Evolutionary conservation across 2,113 vertebrate species (phyloP), one percentile per base, ranked within the genome.

Genomic region (Myotis lucifugus): DNA sequence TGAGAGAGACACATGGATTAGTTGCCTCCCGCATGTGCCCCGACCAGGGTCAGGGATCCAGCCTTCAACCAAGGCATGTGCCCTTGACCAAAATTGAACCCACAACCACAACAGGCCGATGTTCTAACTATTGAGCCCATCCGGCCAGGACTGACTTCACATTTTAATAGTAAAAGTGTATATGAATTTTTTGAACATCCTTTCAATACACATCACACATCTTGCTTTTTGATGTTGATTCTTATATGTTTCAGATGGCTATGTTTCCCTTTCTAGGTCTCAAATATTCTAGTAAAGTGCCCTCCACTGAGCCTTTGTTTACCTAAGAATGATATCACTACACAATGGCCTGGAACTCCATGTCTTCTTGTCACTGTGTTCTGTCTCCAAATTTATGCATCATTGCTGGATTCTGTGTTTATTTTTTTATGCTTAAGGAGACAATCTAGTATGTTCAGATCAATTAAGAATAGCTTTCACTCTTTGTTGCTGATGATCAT

Each of bases 181-280:
- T 93, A 92, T 74, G 25, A 87, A 72, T 76, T 32, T 74, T 93
- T 21, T 72, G n/a, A 1, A 27, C 17, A 23, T 87, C 37, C 27
- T 84, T 94, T 87, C 25, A 79, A 74, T 86, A 88, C 4, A 64
- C 78, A 15, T 11, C 64, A 84, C 34, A 59, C 7, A 34, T 70
- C 14, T 85, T 95, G 19, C 14, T 82, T 34, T 93, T 73, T 93
- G 21, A 52, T 88, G 52, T 59, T 83, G 77, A 92, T 84, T 89
- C 14, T 85, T 88, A 37, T 4, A 91, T 67, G 23, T 89, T 92
- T 93, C 48, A 95, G 79, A 73, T 83, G 27, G 9, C 69, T 83
- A 27, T 32, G n/a, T 85, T 77, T 85, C 25, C 11, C 19, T 95
- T 6, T 88, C 29, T 90, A 56, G 1, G 19, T 72, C 32, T 10